Conservation (phyloP, 2,888 invertebrate genomes). For the Chrysina gloriosa region DNA sequence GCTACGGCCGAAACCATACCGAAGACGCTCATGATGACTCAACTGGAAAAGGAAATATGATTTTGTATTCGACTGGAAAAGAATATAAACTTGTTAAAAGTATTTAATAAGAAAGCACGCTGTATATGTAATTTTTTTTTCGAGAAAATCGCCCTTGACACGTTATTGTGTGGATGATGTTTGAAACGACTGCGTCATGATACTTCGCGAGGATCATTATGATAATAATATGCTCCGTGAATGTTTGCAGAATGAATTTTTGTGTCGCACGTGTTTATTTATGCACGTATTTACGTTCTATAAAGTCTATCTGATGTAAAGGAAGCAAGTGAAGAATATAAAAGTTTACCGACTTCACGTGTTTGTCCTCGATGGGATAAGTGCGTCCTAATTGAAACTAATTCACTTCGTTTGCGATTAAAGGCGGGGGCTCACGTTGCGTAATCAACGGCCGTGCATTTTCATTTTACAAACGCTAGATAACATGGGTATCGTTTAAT, state of each 20-base stretch:
- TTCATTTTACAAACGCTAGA: background rate
- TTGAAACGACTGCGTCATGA: too few relatives aligned
- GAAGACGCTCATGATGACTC: slow-evolving; percentile 78
- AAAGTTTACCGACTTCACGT: background rate
- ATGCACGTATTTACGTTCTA: too few relatives aligned
- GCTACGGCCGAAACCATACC: slow-evolving; percentile 89
- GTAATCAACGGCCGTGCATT: background rate
- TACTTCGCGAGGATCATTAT: too few relatives aligned
- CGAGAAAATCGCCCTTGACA: too few relatives aligned
- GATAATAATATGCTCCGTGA: too few relatives aligned
- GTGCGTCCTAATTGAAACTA: slow-evolving; percentile 15
- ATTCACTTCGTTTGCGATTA: slow-evolving; percentile 19
- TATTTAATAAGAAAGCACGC: background rate
- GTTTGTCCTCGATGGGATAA: slow-evolving; percentile 1
- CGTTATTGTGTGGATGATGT: too few relatives aligned
- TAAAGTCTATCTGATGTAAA: too few relatives aligned
- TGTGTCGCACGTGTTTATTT: too few relatives aligned
- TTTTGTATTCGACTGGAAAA: too few relatives aligned
- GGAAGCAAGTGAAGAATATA: background rate
- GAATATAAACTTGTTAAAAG: background rate
- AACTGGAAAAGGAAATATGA: slow-evolving; percentile 48
- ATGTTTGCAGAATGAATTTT: too few relatives aligned
- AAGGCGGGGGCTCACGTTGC: slow-evolving; percentile 26
- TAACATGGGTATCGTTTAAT: background rate
- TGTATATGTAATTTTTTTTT: background rate